Evolutionary conservation across 2,888 invertebrate genomes (phyloP).

Genomic region (Drosophila buzzatii): DNA sequence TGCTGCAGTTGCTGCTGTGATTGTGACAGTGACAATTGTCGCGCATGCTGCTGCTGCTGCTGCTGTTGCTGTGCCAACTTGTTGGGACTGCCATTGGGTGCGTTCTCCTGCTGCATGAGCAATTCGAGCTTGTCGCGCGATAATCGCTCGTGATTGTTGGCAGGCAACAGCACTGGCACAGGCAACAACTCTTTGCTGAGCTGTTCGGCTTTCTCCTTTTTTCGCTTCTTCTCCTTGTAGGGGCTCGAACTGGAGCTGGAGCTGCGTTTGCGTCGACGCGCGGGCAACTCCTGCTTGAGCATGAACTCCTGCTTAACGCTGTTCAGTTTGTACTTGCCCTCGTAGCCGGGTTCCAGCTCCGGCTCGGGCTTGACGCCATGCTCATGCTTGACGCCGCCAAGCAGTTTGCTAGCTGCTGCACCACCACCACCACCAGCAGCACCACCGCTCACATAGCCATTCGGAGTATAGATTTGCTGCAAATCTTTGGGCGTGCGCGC

Average conservation of each 20-base stretch:
- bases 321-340: conserved; percentile 75
- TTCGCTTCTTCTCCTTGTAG: conserved; percentile 85
- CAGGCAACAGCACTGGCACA: conserved; percentile 72
- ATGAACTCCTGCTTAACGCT: conserved; percentile 79
- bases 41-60: conserved; percentile 6
- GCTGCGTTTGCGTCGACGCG: conserved; percentile 82
- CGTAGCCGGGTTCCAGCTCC: conserved; percentile 66
- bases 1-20: not conserved
- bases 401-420: conserved; percentile 8
- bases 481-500: conserved; percentile 73
- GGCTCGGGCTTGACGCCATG: conserved; percentile 82
- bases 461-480: conserved; percentile 43
- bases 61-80: conserved; percentile 17
- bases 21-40: not conserved
- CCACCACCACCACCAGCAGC: not conserved
- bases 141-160: conserved; percentile 86
- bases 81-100: conserved; percentile 44
- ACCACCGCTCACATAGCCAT: conserved; percentile 50
- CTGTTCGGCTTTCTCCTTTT: conserved; percentile 81
- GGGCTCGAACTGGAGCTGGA: conserved; percentile 84
- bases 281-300: conserved; percentile 74
- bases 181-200: conserved; percentile 66
- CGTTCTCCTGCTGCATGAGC: conserved; percentile 61
- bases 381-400: conserved; percentile 78
- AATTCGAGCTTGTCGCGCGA: conserved; percentile 71